Evolutionary conservation across 2,797 vertebrate species (phyloP), one percentile per base, ranked within the genome.

Genomic region (Intellagama lesueurii): DNA sequence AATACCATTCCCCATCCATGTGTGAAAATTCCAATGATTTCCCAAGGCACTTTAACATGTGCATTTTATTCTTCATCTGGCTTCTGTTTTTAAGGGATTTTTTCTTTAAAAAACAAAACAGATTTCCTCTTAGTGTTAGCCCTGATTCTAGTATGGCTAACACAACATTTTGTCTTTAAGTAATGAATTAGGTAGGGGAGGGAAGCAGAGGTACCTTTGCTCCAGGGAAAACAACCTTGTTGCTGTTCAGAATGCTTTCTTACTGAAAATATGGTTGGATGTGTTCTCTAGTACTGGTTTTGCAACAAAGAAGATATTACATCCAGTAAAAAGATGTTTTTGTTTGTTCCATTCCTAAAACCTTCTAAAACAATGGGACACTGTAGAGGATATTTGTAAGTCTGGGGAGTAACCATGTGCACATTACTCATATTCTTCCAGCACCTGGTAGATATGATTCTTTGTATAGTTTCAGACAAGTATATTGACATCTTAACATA

Each of bases 21-120:
- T 80, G 52, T 26, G 40, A 75, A 26, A 90, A 92, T 87, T 28
- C 7, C 60, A 80, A 22, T 70, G 47, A 56, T n/a, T 80, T 81
- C 47, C n/a, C 24, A 35, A 56, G n/a, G n/a, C 24, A 40, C 7
- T 87, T 78, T 77, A 77, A 52, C 35, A 86, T 28, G 35, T 47
- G 26, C 26, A 66, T 68, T 47, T 77, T 86, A 76, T 76, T 8
- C 8, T 76, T 40, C 40, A 44, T 76, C 24, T 44, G 73, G 73
- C 35, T 76, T 76, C 22, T 76, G 22, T 44, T 6, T 76, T 76
- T 44, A 76, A 76, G 30, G 26, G 16, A 60, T 44, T 66, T 86
- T 66, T 16, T n/a, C 8, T 56, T 56, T 56, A 66, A 56, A 47
- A n/a, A 24, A 44, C 9, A 76, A 9, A 76, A 9, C 73, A 78